These are phyloP conservation scores for Erynnis tages DNA, from an alignment of 2,888 invertebrate genomes.

Conservation along the genomic window DNA sequence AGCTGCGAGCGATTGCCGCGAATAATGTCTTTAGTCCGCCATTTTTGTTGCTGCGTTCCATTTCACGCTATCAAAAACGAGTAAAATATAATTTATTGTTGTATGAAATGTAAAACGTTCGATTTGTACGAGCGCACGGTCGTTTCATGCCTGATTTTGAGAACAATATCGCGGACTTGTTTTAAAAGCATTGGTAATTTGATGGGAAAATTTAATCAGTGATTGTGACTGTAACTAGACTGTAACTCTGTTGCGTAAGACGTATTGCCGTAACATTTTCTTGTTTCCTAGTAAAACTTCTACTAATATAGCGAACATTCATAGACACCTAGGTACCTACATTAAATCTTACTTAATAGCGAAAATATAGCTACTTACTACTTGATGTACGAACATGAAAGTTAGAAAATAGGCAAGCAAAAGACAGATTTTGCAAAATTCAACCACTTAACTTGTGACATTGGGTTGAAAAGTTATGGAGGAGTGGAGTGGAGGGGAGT, in stretches of 20 bases:
- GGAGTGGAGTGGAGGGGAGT: too few species aligned
- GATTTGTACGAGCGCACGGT: conserved; percentile 11
- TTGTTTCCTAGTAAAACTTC: too few species aligned
- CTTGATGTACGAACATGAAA: too few species aligned
- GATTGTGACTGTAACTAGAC: conserved; percentile 10
- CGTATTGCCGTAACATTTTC: background rate
- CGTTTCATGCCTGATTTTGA: conserved; percentile 32
- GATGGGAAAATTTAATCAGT: conserved; percentile 19
- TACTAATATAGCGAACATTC: too few species aligned
- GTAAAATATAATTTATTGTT: conserved; percentile 33
- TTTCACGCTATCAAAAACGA: conserved; percentile 32
- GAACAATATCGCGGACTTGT: conserved; percentile 26
- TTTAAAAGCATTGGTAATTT: conserved; percentile 20
- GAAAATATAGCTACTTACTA: too few species aligned
- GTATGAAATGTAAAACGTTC: conserved; percentile 30
- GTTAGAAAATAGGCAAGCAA: too few species aligned
- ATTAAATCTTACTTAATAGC: too few species aligned
- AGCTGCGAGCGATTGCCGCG: conserved; percentile 18
- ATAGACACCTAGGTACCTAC: too few species aligned
- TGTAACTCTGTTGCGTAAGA: conserved; percentile 15
- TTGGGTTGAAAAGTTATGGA: too few species aligned
- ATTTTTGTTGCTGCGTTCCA: conserved; percentile 28
- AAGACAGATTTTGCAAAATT: too few species aligned
- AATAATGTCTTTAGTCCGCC: conserved; percentile 29
- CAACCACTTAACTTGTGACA: too few species aligned